Conservation (phyloP, 2,797 vertebrate genomes). For the Hyperoplus lanceolatus region DNA sequence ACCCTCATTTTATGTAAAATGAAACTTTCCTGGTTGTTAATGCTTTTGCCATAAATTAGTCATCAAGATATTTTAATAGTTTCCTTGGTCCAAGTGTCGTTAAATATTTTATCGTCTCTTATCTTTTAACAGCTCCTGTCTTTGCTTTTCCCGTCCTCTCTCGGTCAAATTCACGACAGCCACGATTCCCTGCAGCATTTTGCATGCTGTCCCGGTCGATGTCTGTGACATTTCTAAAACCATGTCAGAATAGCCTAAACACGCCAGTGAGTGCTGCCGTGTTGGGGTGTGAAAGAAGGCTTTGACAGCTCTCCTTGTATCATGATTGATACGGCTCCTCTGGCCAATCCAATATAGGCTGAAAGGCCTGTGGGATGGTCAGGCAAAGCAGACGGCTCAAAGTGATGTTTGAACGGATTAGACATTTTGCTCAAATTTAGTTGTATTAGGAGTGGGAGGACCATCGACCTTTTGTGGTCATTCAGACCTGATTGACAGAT, state of each 20-base stretch:
- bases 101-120: conserved; percentile 37
- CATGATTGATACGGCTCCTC: conserved; percentile 78
- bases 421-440: conserved; percentile 61
- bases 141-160: conserved; percentile 22
- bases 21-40: conserved; percentile 27
- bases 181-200: conserved; percentile 46
- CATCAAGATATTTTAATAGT: conserved; percentile 30
- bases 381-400: conserved; percentile 52
- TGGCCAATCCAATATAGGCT: conserved; percentile 75
- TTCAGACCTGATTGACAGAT: conserved; percentile 59
- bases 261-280: conserved; percentile 51
- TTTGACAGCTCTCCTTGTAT: conserved; percentile 68
- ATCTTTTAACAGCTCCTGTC: conserved; percentile 11
- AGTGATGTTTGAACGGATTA: conserved; percentile 71
- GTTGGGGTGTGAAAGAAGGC: conserved; percentile 72
- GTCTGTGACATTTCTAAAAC: conserved; percentile 70
- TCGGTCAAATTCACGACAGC: conserved; percentile 41
- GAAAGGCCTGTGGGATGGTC: conserved; percentile 73
- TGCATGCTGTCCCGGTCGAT: conserved; percentile 54
- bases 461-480: conserved; percentile 52
- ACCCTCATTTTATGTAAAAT: conserved; percentile 13
- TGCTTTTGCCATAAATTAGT: conserved; percentile 34
- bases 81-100: conserved; percentile 26
- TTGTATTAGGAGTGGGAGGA: conserved; percentile 57
- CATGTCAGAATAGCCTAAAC: conserved; percentile 69